Base-by-base conservation (phyloP, 37 sponge, comb jelly and placozoan genomes). In the Spongilla lacustris region DNA sequence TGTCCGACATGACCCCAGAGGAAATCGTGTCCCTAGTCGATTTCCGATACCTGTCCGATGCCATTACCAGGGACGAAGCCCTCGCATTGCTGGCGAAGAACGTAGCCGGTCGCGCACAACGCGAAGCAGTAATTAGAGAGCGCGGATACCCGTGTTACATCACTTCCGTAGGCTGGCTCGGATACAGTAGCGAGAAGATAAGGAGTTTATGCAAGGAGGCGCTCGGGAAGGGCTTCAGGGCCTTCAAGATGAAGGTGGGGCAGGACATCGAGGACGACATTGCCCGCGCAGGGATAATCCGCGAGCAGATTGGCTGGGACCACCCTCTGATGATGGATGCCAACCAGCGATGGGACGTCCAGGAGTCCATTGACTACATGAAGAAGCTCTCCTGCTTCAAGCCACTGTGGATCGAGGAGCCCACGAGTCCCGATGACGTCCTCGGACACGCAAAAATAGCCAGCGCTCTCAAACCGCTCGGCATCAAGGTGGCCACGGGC, bases 181-280 rank as follows among this genome's bases (percentile, higher is more conserved):
- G 97, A 6, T 96, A 96, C 80, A 81, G 86, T 1, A 93, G 92
- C 19, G 97, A 96, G 23, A 69, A 76, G 74, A 80, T 96, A 4
- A 81, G 36, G 12, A 36, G 68, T 25, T 86, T 89, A 14, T 88
- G 85, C 58, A 50, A 83, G 11, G 78, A 76, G 25, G 95, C 95
- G 0, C 69, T 97, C 68, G 46, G 8, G 25, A 81, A 85, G 0
- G 97, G 97, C 0, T 94, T 94, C 79, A 85, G 71, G 4, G 58
- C 78, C 24, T 97, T 97, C 77, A 97, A 97, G 72, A 90, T 97
- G 88, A 97, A 97, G 86, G 95, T 97, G 4, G 95, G 95, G 0
- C 81, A 73, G 13, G 90, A 89, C 74, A 36, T 85, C 13, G 87
- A 83, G 73, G 89, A 92, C 73, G 95, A 97, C 74, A 73, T 49